These are phyloP conservation scores for Phorcus lineatus DNA, from an alignment of 2,888 invertebrate genomes.

Conservation along the genomic window DNA sequence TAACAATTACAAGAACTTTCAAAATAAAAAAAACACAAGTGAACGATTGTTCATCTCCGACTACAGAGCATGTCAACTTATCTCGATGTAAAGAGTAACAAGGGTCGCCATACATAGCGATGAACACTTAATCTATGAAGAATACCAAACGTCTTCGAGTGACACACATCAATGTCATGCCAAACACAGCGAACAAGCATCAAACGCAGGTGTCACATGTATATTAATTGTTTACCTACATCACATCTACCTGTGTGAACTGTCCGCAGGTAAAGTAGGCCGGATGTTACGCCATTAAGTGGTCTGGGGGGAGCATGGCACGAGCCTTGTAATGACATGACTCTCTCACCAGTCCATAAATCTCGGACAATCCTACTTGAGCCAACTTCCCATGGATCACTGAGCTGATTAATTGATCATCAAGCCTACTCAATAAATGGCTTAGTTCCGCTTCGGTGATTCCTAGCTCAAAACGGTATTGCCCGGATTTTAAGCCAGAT, in stretches of 20 bases:
- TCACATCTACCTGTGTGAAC: no score
- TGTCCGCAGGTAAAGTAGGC: not conserved
- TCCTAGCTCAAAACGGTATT: not conserved
- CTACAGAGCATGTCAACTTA: no score
- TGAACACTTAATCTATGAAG: no score
- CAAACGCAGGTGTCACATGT: not conserved
- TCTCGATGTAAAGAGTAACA: no score
- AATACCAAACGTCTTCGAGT: no score
- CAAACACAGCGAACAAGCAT: not conserved
- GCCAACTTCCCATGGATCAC: not conserved
- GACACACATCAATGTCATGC: no score
- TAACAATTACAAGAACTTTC: no score
- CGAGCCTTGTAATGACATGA: constrained; percentile 7
- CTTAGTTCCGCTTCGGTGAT: not conserved
- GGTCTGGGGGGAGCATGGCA: not conserved
- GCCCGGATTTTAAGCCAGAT: not conserved
- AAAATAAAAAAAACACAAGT: no score
- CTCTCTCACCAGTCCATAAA: not conserved
- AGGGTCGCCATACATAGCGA: no score
- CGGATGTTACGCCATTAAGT: constrained; percentile 18
- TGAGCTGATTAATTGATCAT: constrained; percentile 22
- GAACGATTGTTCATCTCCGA: no score
- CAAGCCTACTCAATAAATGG: constrained; percentile 12
- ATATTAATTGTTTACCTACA: not conserved
- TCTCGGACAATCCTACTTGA: constrained; percentile 1